A percentile compares a stretch with the other conserved stretches of the same genome.
Evolutionary conservation across 2,113 vertebrate species (phyloP).

Genomic region (Chaetodon trifascialis): DNA sequence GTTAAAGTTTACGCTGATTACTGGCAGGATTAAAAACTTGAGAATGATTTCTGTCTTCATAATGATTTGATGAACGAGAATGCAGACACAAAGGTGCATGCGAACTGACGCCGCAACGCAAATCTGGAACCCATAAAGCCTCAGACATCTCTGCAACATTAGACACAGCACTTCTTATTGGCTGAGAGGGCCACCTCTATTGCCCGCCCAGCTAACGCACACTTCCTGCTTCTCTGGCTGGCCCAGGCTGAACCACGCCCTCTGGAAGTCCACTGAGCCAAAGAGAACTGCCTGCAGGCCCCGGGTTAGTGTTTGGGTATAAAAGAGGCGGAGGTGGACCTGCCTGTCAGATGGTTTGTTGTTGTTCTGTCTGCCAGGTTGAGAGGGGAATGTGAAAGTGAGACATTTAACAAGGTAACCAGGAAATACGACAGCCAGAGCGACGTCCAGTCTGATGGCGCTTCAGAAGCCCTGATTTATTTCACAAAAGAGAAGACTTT

Average conservation of each 20-base stretch:
- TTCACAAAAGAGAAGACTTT: conserved; percentile 41
- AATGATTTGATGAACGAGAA: conserved; percentile 52
- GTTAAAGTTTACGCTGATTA: conserved; percentile 15
- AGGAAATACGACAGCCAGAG: conserved; percentile 55
- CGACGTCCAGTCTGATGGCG: conserved; percentile 67
- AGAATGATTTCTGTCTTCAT: conserved; percentile 8
- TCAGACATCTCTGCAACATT: conserved; percentile 86
- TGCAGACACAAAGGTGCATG: conserved; percentile 66
- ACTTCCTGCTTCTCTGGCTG: conserved; percentile 76
- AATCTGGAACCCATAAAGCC: conserved; percentile 94
- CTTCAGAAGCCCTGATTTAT: conserved; percentile 56
- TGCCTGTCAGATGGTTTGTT: conserved; percentile 82
- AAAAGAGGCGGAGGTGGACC: conserved; percentile 76
- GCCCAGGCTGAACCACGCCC: conserved; percentile 64
- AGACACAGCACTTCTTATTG: conserved; percentile 83
- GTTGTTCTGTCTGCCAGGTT: conserved; percentile 74
- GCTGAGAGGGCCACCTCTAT: conserved; percentile 74
- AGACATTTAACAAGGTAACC: conserved; percentile 63
- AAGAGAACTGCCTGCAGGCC: conserved; percentile 64
- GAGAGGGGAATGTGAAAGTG: conserved; percentile 68
- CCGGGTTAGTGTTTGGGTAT: conserved; percentile 66
- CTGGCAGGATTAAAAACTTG: conserved; percentile 30
- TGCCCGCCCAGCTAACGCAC: conserved; percentile 70
- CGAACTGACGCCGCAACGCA: conserved; percentile 67
- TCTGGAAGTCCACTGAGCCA: conserved; percentile 65